Base-by-base conservation (phyloP, 2,113 vertebrate species). In the Takifugu flavidus region DNA sequence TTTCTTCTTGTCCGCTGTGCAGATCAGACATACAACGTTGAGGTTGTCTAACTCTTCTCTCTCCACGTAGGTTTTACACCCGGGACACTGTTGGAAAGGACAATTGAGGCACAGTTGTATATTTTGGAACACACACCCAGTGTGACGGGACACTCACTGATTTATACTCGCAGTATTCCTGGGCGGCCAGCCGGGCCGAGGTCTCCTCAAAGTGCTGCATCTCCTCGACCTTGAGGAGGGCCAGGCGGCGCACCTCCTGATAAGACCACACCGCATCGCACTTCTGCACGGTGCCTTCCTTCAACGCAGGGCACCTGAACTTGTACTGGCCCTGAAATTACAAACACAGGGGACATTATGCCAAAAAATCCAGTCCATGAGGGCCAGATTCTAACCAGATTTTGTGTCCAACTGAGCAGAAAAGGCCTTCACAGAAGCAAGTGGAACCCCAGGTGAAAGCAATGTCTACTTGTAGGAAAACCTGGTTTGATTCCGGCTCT, bases 201-300 rank as follows among this genome's bases (percentile, higher is more conserved):
- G 27, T 85, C 59, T 87, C 82, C 42, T 92, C 91, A 75, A 90
- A 92, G 76, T 90, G 49, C 13, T 53, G 26, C 82, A 89, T 90
- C 60, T 92, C 91, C 15, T 83, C 56, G 6, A 51, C 0, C 3
- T 85, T 90, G 60, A 91, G 80, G 28, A 83, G 65, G 1, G 91
- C 90, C 75, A 91, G 77, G 31, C 78, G 81, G 53, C 89, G 85
- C 28, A 92, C 88, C 58, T 91, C 90, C 1, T 73, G 47, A 6
- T 92, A 91, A 0, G 87, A 0, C 91, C 91, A 90, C 1, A 15
- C 59, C 1, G 43, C 39, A 3, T 52, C 54, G 62, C 91, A 92
- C 59, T 51, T 76, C 0, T 69, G 5, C 0, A 43, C 0, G 4
- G 80, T 89, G 31, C 52, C 82, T 0, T 80, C 0, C 56, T 69